These are phyloP conservation scores for Synanthedon vespiformis DNA, from an alignment of 2,888 invertebrate genomes.

Conservation along the genomic window DNA sequence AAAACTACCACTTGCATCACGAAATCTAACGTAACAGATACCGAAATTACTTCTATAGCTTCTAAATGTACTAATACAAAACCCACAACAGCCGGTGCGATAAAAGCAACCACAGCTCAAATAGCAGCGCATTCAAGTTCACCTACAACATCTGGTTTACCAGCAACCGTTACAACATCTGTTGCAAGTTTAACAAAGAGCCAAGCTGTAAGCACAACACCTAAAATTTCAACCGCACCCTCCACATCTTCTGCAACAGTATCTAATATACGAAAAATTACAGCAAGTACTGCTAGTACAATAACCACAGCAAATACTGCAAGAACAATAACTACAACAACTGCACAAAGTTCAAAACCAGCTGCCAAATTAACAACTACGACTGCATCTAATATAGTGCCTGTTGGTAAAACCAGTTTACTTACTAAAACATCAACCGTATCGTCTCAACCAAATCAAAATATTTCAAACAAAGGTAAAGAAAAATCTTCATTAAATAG, in stretches of 20 bases:
- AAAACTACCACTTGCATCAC: background rate
- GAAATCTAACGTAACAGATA: background rate
- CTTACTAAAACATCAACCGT: constrained; percentile 2
- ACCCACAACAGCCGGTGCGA: background rate
- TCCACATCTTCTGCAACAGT: constrained; percentile 6
- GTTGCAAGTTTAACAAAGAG: background rate
- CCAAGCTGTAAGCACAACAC: background rate
- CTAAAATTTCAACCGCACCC: constrained; percentile 1
- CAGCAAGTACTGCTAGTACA: constrained; percentile 4
- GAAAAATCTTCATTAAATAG: too few relatives aligned
- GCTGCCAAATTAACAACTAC: background rate
- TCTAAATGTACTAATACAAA: background rate
- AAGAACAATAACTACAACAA: background rate
- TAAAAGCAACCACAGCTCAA: background rate
- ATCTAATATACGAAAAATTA: background rate
- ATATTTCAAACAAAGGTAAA: too few relatives aligned
- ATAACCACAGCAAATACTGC: background rate
- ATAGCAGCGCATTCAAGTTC: background rate
- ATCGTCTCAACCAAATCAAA: background rate
- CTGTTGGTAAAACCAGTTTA: background rate
- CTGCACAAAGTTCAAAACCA: background rate
- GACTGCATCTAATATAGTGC: background rate
- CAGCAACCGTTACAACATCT: background rate
- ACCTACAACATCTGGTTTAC: too few relatives aligned
- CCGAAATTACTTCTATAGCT: background rate